A percentile compares a stretch with the other conserved stretches of the same genome.
Evolutionary conservation across 2,888 invertebrate species (phyloP).

Genomic region (Oegoconia quadripuncta): DNA sequence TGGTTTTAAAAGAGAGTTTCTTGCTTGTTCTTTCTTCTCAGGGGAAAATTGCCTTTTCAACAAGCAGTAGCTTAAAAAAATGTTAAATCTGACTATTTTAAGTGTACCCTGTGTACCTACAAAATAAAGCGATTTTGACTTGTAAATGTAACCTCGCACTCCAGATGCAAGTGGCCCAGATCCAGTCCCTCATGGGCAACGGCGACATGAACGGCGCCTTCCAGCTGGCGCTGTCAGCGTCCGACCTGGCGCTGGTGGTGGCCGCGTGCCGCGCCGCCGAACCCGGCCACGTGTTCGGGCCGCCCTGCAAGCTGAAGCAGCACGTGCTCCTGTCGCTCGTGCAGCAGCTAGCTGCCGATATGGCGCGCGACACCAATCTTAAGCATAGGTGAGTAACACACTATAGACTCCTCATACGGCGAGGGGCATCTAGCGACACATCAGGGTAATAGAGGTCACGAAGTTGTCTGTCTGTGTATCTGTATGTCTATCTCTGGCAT

Average conservation of each 20-base stretch:
- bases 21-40: too few relatives aligned
- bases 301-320: conserved; percentile 87
- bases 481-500: too few relatives aligned
- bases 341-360: conserved; percentile 95
- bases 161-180: conserved; percentile 82
- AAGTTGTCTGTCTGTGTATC: too few relatives aligned
- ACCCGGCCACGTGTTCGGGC: conserved; percentile 86
- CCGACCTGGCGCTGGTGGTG: conserved; percentile 92
- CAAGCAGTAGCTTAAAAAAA: too few relatives aligned
- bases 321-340: conserved; percentile 95
- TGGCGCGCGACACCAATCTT: conserved; percentile 84
- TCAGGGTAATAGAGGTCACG: too few relatives aligned
- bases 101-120: too few relatives aligned
- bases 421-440: too few relatives aligned
- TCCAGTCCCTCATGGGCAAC: conserved; percentile 82
- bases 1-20: too few relatives aligned
- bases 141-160: background rate
- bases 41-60: too few relatives aligned
- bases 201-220: conserved; percentile 93
- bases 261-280: conserved; percentile 92
- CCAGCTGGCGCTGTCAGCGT: conserved; percentile 92
- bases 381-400: conserved; percentile 51
- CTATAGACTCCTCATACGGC: too few relatives aligned
- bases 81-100: too few relatives aligned
- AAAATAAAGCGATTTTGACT: too few relatives aligned